Evolutionary conservation across 2,113 vertebrate genomes (phyloP), one percentile per base, ranked within the genome.

Genomic region (Channa argus): DNA sequence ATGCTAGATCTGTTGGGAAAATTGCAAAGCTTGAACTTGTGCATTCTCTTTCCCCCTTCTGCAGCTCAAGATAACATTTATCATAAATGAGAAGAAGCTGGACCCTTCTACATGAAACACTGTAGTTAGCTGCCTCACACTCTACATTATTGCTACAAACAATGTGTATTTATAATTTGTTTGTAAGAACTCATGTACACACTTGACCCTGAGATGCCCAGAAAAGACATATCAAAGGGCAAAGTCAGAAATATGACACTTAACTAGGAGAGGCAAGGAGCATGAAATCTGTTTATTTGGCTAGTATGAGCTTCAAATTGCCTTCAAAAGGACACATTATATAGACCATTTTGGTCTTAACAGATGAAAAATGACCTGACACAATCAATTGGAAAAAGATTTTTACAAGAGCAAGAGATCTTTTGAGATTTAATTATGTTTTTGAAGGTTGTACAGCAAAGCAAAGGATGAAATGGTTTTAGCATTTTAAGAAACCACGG

Each of bases 21-120:
- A 69, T 14, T 51, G 14, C 66, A 75, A 13, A n/a, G 12, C 74
- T 41, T 63, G 9, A 58, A 69, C 54, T 50, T 65, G 61, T 45
- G 52, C 60, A 14, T 44, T 68, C n/a, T 51, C 6, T 33, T 24
- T 43, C 33, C 34, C 7, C 36, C 43, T 43, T 65, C 62, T 49
- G 59, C 12, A 36, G 41, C 44, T 45, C 8, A 15, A 38, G 11
- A 65, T 33, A 8, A 13, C 2, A 44, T 54, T 46, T 13, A 76
- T 65, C 51, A 24, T 4, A 59, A 47, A 14, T 14, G 36, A 24
- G 24, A 24, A 24, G 24, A 10, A 74, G 24, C 24, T 41, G 24
- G 24, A 24, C 24, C 24, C 24, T 24, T 43, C 5, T 24, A 47
- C 63, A 61, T 5, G 4, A 52, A 83, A 65, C 3, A 24, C 12